Evolutionary conservation across 64 coral and sea anemone genomes (phyloP), one percentile per base, ranked within the genome.

Genomic region (Porites lutea): DNA sequence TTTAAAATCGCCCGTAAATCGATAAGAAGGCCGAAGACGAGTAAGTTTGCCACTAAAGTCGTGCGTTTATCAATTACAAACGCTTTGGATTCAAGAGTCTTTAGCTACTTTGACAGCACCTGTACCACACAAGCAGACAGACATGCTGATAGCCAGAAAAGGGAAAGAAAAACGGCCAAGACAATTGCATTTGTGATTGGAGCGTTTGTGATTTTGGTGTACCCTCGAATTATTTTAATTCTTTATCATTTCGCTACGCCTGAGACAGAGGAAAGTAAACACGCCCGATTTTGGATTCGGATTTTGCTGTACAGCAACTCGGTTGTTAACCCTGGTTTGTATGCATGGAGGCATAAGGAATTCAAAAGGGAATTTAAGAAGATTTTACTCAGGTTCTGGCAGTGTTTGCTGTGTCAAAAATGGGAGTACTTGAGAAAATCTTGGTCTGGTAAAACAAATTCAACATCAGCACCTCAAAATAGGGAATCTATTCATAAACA

Each of bases 261-360:
- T 8, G 69, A 76, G 19, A 94, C 85, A n/a, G 62, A 73, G 6
- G 54, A 70, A 0, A 92, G 88, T 23, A 67, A 57, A 68, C 83
- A 93, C 13, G 96, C 96, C 3, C 74, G 89, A 14, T 98, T 98
- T 81, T 98, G 96, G 96, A 91, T 98, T 45, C 84, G 92, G 21
- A 86, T 98, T 82, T 58, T 94, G 0, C 64, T 98, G 22, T 98
- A 98, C 85, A 71, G 79, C 2, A 98, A 98, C 69, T 94, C 92
- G 20, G 92, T 86, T 1, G 86, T 98, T 23, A 98, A 98, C 19
- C 92, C 96, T 2, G 72, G 69, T 2, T 85, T 98, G 9, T 94
- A 98, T 19, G 89, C 92, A 3, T 98, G 89, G 82, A 91, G 89
- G n/a, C 96, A 98, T 18, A 94, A 92, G 14, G 92, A 94, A 67